Evolutionary conservation across 2,797 vertebrate species (phyloP).

Genomic region (Amphiprion clarkii): DNA sequence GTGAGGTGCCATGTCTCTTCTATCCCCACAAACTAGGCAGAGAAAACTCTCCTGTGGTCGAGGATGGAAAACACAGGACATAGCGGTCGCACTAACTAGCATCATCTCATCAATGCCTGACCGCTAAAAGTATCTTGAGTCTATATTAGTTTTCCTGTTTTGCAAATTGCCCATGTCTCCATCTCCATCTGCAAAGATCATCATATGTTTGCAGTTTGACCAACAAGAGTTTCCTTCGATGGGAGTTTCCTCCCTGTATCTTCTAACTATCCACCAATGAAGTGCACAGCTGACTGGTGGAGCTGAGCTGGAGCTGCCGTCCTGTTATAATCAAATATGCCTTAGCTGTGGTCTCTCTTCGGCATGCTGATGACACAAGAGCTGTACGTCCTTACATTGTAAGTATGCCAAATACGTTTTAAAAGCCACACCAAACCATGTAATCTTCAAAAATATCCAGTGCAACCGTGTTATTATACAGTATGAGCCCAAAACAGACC

Average conservation of each 20-base stretch:
- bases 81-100: slow-evolving; percentile 79
- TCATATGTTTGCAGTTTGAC: slow-evolving; percentile 62
- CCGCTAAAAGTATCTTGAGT: slow-evolving; percentile 75
- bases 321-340: slow-evolving; percentile 67
- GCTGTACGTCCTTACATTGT: slow-evolving; percentile 59
- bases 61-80: slow-evolving; percentile 80
- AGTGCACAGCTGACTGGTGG: slow-evolving; percentile 54
- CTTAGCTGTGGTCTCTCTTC: slow-evolving; percentile 66
- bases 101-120: slow-evolving; percentile 80
- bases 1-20: slow-evolving; percentile 57
- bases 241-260: slow-evolving; percentile 69
- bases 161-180: slow-evolving; percentile 77
- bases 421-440: slow-evolving; percentile 72
- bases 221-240: slow-evolving; percentile 64
- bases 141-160: slow-evolving; percentile 83
- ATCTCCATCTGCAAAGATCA: slow-evolving; percentile 77
- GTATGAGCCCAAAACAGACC: slow-evolving; percentile 45
- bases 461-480: slow-evolving; percentile 68
- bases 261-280: slow-evolving; percentile 58
- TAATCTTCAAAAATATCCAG: slow-evolving; percentile 72
- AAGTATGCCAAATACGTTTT: slow-evolving; percentile 73
- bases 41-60: slow-evolving; percentile 72
- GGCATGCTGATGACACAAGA: slow-evolving; percentile 64
- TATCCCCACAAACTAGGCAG: slow-evolving; percentile 63
- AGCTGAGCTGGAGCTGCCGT: slow-evolving; percentile 49